Base-by-base conservation (phyloP, 2,888 invertebrate species). In the Meta bourneti region DNA sequence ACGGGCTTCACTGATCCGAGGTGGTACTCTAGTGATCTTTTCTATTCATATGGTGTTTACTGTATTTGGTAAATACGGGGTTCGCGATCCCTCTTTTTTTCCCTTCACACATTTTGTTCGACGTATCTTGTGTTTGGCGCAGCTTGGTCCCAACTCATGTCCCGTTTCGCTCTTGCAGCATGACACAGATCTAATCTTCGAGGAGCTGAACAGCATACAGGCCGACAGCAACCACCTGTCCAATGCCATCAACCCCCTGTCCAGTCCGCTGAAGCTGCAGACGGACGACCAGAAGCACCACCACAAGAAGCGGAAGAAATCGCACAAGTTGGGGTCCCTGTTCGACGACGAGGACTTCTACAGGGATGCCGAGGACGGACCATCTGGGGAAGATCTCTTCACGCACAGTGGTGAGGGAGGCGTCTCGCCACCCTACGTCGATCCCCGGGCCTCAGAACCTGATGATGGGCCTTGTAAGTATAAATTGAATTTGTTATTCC, bases 271-370 rank as follows among this genome's bases (percentile, higher is more conserved):
- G 20, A 71, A 87, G 19, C 34, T 71, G 19, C 34, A 51, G n/a
- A n/a, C 69, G 48, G 75, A 81, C 20, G 69, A 54, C 6, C 49
- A 80, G 19, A 19, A 19, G 1, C 54, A 54, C 49, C 71, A 84
- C 48, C 54, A 80, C 20, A 71, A 81, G 34, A 89, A 82, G 51
- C 19, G 71, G 61, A 82, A 83, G 70, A 89, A 89, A 72, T 61
- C 78, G 0, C 69, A 49, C 70, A 54, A 51, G 8, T 13, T 70
- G 16, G 74, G 74, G 6, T 69, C 61, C 20, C 11, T 81, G 16
- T 85, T 75, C 16, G 92, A 92, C 71, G 93, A 93, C 70, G 93
- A 93, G 72, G 93, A 93, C 72, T 90, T 92, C 54, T 93, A 90
- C 74, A 72, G 84, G 19, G 93, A 93, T 54, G 75, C 84, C 0